Evolutionary conservation across 2,797 vertebrate genomes (phyloP).

Genomic region (Podarcis lilfordi): DNA sequence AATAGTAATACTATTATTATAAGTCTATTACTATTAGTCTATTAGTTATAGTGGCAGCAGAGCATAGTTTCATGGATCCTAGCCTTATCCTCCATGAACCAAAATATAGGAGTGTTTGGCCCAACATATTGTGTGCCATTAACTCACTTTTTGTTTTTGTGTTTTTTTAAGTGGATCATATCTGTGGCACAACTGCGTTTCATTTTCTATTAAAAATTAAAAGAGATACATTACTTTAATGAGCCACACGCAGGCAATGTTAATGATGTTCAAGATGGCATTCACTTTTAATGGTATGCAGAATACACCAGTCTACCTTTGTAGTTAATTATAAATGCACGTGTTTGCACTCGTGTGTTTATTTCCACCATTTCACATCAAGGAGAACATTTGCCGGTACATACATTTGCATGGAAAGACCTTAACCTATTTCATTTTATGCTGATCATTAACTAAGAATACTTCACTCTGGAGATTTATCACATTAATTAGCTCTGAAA

Average conservation of each 20-base stretch:
- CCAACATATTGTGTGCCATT: neutral
- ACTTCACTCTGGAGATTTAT: conserved; percentile 78
- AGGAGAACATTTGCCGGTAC: conserved; percentile 44
- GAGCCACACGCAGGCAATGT: conserved; percentile 25
- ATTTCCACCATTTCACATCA: conserved; percentile 36
- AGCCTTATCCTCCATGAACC: too few species aligned
- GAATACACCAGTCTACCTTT: conserved; percentile 47
- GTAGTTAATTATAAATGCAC: conserved; percentile 33
- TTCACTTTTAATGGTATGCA: conserved; percentile 39
- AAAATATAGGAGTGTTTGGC: neutral
- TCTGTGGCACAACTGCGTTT: neutral
- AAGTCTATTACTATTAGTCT: too few species aligned
- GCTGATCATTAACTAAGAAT: conserved; percentile 75
- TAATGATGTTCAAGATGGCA: conserved; percentile 28
- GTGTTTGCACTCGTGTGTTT: conserved; percentile 24
- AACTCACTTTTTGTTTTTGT: neutral
- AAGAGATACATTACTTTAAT: conserved; percentile 25
- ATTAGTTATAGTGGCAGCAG: too few species aligned
- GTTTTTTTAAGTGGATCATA: neutral
- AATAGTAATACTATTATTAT: too few species aligned
- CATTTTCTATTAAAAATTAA: conserved; percentile 39
- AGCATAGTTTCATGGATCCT: too few species aligned
- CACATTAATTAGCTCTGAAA: conserved; percentile 78
- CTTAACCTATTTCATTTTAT: conserved; percentile 67
- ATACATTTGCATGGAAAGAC: conserved; percentile 44